Evolutionary conservation across 2,888 invertebrate genomes (phyloP), one percentile per base, ranked within the genome.

Genomic region (Meteorus cinctellus): DNA sequence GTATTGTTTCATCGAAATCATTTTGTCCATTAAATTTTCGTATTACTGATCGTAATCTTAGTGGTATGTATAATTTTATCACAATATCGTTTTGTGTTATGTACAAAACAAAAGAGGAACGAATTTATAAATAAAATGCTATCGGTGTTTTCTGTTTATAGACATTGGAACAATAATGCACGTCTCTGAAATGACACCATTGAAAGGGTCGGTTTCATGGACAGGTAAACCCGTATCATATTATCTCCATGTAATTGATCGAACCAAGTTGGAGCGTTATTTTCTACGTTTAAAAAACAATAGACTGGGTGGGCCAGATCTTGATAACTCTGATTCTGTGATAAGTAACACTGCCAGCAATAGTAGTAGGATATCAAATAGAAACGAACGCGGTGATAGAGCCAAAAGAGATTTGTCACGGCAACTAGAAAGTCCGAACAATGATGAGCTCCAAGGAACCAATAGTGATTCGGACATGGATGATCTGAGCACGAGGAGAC

Each of bases 151-250:
- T 6, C 60, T 24, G 24, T 14, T 4, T 24, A 19, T 89, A 94
- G 94, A 99, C 91, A 98, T 99, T 88, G 98, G 98, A 82, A 97
- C 98, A 80, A 99, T 99, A 86, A 98, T 99, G 97, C 97, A 98
- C 90, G 98, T 99, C 60, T 95, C 95, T 81, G 98, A 98, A 91
- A 95, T 99, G 94, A 95, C 97, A 80, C 98, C 98, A 24, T 91
- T 98, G 80, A 94, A 95, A 87, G 98, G 98, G 81, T 98, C 98
- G 14, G 99, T 99, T 78, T 99, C 99, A 24, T 99, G 99, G 99
- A 99, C 99, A 78, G 97, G 97, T 81, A 98, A 98, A 90, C 97
- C 98, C 71, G 99, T 99, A 85, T 97, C 98, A 81, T 99, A 99
- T 92, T 99, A 97, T 92, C 93, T 99, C 85, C 99, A 99, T 91